These are phyloP conservation scores for Drosophila multiciliata DNA, from an alignment of 2,888 invertebrate species.

Conservation along the genomic window DNA sequence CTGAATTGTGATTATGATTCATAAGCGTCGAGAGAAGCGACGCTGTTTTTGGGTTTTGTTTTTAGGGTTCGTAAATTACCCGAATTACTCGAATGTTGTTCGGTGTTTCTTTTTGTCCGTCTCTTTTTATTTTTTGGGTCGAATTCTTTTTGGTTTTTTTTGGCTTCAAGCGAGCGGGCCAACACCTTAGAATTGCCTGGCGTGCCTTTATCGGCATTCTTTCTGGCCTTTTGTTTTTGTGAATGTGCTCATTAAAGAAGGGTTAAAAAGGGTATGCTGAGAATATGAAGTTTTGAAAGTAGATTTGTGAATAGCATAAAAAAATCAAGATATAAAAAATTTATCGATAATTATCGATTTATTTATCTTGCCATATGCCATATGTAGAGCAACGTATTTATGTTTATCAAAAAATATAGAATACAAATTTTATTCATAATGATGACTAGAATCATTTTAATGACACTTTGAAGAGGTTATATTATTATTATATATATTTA, in stretches of 20 bases:
- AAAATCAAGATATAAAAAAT: not conserved
- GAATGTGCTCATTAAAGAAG: not conserved
- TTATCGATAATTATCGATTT: not conserved
- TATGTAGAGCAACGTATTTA: too few species aligned
- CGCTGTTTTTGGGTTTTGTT: constrained; percentile 37
- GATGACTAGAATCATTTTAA: not conserved
- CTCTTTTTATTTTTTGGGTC: constrained; percentile 26
- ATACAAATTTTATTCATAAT: too few species aligned
- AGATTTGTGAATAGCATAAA: not conserved
- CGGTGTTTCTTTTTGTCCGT: constrained; percentile 24
- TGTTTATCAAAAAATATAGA: too few species aligned
- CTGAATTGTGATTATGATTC: constrained; percentile 75
- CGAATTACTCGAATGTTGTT: constrained; percentile 70
- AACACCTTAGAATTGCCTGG: constrained; percentile 71
- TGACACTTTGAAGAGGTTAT: not conserved
- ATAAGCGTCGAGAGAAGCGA: constrained; percentile 60
- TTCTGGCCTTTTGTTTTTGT: constrained; percentile 12
- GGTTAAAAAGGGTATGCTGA: not conserved
- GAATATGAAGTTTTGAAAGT: too few species aligned
- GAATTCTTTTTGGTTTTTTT: constrained; percentile 15
- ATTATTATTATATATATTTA: not conserved
- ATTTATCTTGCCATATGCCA: not conserved
- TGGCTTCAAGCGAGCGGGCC: constrained; percentile 60
- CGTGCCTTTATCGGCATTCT: constrained; percentile 66
- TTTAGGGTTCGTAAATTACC: constrained; percentile 72